Evolutionary conservation across 2,888 invertebrate genomes (phyloP).

Genomic region (Apamea crenata): DNA sequence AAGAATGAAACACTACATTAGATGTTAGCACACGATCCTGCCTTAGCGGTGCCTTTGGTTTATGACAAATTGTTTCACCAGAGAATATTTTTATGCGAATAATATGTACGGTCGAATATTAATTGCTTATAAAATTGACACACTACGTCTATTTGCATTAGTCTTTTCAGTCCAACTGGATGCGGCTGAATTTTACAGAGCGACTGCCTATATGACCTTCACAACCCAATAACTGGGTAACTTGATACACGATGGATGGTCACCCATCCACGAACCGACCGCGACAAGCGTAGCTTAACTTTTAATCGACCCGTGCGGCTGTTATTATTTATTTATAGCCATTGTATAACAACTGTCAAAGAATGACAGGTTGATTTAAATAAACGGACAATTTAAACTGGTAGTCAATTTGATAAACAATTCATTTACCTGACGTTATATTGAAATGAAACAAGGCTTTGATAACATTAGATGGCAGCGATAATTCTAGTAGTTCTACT

Average conservation of each 20-base stretch:
- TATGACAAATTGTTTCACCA: conserved; percentile 12
- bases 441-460: conserved; percentile 22
- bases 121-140: background rate
- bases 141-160: background rate
- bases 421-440: background rate
- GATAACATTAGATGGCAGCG: background rate
- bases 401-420: background rate
- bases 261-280: too few relatives aligned
- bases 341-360: background rate
- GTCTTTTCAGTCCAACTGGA: too few relatives aligned
- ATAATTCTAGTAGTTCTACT: conserved; percentile 1
- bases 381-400: too few relatives aligned
- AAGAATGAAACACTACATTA: conserved; percentile 18
- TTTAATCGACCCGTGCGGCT: too few relatives aligned
- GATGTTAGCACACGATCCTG: conserved; percentile 39
- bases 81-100: conserved; percentile 18
- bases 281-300: too few relatives aligned
- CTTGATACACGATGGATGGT: too few relatives aligned
- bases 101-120: background rate
- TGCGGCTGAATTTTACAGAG: too few relatives aligned
- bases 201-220: too few relatives aligned
- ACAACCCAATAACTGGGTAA: too few relatives aligned
- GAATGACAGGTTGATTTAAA: background rate
- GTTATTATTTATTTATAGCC: background rate
- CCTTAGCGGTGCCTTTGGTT: conserved; percentile 63